Percentiles rank a stretch among this genome's conserved stretches.
Evolutionary conservation across 2,797 vertebrate genomes (phyloP).

Genomic region (Uromys caudimaculatus): DNA sequence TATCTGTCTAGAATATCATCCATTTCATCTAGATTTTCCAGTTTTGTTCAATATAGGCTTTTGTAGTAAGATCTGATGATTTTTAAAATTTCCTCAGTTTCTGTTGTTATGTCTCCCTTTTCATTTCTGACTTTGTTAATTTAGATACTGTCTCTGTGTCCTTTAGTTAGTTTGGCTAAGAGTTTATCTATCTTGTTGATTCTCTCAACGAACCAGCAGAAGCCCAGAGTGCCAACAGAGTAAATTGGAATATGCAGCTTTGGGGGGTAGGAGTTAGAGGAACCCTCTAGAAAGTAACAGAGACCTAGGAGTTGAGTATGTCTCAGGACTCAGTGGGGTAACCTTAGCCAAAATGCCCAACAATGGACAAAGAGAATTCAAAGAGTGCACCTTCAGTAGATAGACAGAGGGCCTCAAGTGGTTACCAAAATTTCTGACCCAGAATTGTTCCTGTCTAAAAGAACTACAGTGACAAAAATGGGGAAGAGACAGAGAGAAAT

Average conservation of each 20-base stretch:
- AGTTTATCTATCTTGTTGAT: not conserved
- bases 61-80: not conserved
- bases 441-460: too few species aligned
- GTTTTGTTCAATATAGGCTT: not conserved
- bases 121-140: not conserved
- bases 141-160: not conserved
- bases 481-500: too few species aligned
- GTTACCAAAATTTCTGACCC: too few species aligned
- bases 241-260: not conserved
- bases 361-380: not conserved
- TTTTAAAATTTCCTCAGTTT: not conserved
- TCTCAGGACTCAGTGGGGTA: not conserved
- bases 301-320: not conserved
- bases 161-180: not conserved
- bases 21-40: not conserved
- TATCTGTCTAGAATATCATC: not conserved
- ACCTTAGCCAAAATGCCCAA: not conserved
- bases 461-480: too few species aligned
- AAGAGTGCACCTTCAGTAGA: not conserved
- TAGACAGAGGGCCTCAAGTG: too few species aligned
- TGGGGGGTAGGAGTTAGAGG: not conserved
- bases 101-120: not conserved
- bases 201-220: not conserved
- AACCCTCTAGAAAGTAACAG: not conserved
- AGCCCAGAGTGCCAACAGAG: not conserved